phyloP scores from a whole-genome alignment of 2,113 vertebrate species.

The Ciconia stormi region DNA sequence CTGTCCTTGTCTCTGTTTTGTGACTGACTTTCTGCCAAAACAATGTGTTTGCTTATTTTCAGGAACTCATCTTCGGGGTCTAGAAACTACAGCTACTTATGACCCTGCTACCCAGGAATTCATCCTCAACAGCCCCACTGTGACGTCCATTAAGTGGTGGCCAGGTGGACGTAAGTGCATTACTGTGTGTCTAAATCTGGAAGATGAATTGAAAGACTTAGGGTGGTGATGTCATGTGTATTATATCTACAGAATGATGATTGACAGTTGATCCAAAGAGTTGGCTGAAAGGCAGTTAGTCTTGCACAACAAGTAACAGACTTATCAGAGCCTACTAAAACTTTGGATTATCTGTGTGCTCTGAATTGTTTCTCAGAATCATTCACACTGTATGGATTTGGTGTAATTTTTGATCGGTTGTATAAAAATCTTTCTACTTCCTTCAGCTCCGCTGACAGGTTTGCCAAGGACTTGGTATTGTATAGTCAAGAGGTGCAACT shows the following conservation, averaged over 20 bases:
- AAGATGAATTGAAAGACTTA: background rate
- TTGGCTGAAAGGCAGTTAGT: background rate
- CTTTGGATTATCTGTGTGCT: background rate
- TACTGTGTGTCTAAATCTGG: background rate
- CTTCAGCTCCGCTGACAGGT: background rate
- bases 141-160: constrained; percentile 99
- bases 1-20: background rate
- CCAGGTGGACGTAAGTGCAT: constrained; percentile 92
- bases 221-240: background rate
- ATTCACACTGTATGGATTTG: background rate
- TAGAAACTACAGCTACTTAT: constrained; percentile 95
- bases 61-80: constrained; percentile 93
- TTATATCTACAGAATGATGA: background rate
- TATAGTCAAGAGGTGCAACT: background rate
- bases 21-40: background rate
- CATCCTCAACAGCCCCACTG: constrained; percentile 92
- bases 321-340: background rate
- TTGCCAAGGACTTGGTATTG: background rate
- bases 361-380: background rate
- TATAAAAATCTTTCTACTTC: background rate
- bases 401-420: background rate
- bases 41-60: background rate
- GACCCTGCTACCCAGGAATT: constrained; percentile 94
- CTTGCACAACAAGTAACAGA: background rate
- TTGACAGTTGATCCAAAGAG: background rate